A percentile compares a stretch with the other conserved stretches of the same genome.
Conservation (phyloP, 2,888 invertebrate species). For the Andrena minutula region DNA sequence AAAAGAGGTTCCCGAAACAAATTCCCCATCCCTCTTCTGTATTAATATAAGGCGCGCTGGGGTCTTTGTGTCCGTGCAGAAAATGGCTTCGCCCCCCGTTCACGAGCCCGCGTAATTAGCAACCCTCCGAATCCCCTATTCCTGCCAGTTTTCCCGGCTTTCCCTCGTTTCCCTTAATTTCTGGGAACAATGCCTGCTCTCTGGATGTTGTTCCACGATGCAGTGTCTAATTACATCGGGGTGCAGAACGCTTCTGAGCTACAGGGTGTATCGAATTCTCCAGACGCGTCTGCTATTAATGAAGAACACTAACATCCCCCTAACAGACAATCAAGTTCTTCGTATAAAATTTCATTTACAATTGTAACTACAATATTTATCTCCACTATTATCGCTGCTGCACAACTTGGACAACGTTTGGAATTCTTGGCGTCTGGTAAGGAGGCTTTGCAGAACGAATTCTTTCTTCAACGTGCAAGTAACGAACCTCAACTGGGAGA, state of each 20-base stretch:
- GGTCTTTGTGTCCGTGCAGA: constrained; percentile 65
- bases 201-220: constrained; percentile 80
- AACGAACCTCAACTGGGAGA: neutral
- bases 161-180: constrained; percentile 83
- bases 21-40: constrained; percentile 57
- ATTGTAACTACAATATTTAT: too few relatives aligned
- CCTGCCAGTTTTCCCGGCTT: constrained; percentile 75
- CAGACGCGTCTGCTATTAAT: neutral
- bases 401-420: too few relatives aligned
- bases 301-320: neutral
- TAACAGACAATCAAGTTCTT: too few relatives aligned
- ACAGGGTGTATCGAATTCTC: constrained; percentile 52
- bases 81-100: constrained; percentile 78
- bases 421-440: too few relatives aligned
- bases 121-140: constrained; percentile 73
- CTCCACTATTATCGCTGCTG: too few relatives aligned
- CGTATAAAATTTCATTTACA: neutral
- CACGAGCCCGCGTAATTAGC: constrained; percentile 80
- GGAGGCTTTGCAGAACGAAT: too few relatives aligned
- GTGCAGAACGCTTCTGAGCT: constrained; percentile 33
- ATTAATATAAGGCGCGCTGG: constrained; percentile 73
- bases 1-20: constrained; percentile 67
- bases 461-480: neutral
- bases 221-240: constrained; percentile 83
- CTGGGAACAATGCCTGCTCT: constrained; percentile 79